Evolutionary conservation across 1,140 invertebrate genomes (phyloP).

Genomic region (Littorina saxatilis): DNA sequence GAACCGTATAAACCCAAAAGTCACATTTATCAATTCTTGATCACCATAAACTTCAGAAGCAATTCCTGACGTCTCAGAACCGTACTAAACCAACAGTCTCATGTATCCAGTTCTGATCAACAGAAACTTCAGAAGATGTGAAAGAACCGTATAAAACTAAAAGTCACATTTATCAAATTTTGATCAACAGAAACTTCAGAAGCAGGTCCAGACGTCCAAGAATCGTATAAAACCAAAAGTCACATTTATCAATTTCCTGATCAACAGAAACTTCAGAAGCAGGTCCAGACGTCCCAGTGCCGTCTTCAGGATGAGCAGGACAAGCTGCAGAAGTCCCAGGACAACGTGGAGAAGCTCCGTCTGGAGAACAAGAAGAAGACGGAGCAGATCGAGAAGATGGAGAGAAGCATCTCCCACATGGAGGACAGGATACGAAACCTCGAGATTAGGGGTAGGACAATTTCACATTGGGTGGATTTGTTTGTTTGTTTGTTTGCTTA

Average conservation of each 20-base stretch:
- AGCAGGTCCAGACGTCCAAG: too few species aligned
- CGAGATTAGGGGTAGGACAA: conserved; percentile 68
- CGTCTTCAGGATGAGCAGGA: conserved; percentile 55
- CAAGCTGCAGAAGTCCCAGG: conserved; percentile 54
- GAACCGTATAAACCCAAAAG: too few species aligned
- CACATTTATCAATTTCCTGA: neutral
- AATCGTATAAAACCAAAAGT: neutral
- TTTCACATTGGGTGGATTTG: too few species aligned
- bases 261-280: conserved; percentile 56
- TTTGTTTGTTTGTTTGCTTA: too few species aligned
- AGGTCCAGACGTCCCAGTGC: conserved; percentile 48
- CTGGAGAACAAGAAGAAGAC: conserved; percentile 63
- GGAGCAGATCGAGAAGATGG: conserved; percentile 64
- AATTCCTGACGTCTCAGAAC: conserved; percentile 48
- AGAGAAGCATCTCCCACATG: conserved; percentile 58
- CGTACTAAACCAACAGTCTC: too few species aligned
- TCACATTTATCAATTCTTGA: too few species aligned
- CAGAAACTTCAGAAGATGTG: too few species aligned
- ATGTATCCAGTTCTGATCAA: too few species aligned
- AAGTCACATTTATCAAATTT: too few species aligned
- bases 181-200: too few species aligned
- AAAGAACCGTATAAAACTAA: too few species aligned
- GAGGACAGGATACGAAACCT: conserved; percentile 65
- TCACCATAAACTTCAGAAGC: too few species aligned
- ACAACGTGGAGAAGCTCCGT: conserved; percentile 55